Evolutionary conservation across 1,140 invertebrate genomes (phyloP).

Genomic region (Drepana arcuata): DNA sequence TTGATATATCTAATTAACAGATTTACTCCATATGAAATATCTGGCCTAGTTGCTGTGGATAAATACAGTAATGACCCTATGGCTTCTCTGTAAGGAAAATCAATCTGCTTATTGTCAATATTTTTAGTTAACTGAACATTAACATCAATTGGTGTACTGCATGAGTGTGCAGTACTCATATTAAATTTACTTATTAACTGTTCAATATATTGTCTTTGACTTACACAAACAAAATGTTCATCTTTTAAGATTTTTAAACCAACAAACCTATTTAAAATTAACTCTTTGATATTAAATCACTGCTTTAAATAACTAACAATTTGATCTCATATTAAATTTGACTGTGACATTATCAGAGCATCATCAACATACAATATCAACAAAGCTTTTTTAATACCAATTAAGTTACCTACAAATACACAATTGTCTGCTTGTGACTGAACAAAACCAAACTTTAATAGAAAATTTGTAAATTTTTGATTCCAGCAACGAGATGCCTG

Average conservation of each 20-base stretch:
- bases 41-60: constrained; percentile 8
- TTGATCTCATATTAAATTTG: constrained; percentile 2
- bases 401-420: constrained; percentile 18
- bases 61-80: constrained; percentile 11
- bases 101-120: constrained; percentile 2
- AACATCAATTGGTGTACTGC: constrained; percentile 15
- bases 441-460: constrained; percentile 23
- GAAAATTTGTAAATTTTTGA: constrained; percentile 26
- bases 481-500: constrained; percentile 35
- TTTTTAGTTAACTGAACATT: constrained; percentile 13
- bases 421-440: constrained; percentile 21
- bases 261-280: constrained; percentile 16
- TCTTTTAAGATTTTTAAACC: constrained; percentile 10
- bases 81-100: constrained; percentile 14
- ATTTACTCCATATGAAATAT: constrained; percentile 6
- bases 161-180: constrained; percentile 14
- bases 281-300: constrained; percentile 19
- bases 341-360: constrained; percentile 6
- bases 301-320: constrained; percentile 17
- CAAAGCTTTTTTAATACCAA: constrained; percentile 4
- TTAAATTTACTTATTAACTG: constrained; percentile 18
- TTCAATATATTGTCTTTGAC: constrained; percentile 14
- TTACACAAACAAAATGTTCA: constrained; percentile 4
- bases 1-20: neutral
- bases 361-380: constrained; percentile 17